These are phyloP conservation scores for Archivesica marissinica DNA, from an alignment of 1,140 invertebrate species.

Conservation along the genomic window DNA sequence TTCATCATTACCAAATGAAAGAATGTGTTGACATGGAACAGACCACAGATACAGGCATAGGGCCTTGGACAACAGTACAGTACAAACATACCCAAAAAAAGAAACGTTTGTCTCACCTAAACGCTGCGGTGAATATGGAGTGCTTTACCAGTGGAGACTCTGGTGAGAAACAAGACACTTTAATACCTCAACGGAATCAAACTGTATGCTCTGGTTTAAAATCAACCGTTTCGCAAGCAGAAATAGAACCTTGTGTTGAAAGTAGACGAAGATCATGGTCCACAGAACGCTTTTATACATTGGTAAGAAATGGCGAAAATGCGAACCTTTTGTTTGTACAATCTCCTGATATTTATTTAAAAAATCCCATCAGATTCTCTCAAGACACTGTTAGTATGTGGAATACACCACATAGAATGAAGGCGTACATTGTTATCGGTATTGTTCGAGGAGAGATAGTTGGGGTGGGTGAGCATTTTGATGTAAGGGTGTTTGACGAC, in stretches of 20 bases:
- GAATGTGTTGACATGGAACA: not conserved
- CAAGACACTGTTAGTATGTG: slow-evolving; percentile 32
- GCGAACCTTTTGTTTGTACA: slow-evolving; percentile 9
- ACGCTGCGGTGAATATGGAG: not conserved
- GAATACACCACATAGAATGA: slow-evolving; percentile 31
- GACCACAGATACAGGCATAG: not conserved
- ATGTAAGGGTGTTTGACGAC: not conserved
- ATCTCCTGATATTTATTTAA: not conserved
- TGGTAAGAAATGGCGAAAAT: not conserved
- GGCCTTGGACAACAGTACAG: not conserved
- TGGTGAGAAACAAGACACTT: not conserved
- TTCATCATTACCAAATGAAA: not conserved
- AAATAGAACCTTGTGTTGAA: not conserved
- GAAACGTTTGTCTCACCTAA: not conserved
- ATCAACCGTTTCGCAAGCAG: not conserved
- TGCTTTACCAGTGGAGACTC: not conserved
- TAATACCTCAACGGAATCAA: not conserved
- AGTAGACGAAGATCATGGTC: not conserved
- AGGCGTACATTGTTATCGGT: slow-evolving; percentile 34
- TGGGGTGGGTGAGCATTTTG: not conserved
- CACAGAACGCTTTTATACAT: not conserved
- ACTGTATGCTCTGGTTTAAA: not conserved
- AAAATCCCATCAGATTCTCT: not conserved
- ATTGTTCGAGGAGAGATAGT: not conserved
- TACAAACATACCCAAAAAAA: not conserved